phyloP scores from a whole-genome alignment of 30 jellyfish, hydroid and myxozoan genomes.

The Cassiopea xamachana region DNA sequence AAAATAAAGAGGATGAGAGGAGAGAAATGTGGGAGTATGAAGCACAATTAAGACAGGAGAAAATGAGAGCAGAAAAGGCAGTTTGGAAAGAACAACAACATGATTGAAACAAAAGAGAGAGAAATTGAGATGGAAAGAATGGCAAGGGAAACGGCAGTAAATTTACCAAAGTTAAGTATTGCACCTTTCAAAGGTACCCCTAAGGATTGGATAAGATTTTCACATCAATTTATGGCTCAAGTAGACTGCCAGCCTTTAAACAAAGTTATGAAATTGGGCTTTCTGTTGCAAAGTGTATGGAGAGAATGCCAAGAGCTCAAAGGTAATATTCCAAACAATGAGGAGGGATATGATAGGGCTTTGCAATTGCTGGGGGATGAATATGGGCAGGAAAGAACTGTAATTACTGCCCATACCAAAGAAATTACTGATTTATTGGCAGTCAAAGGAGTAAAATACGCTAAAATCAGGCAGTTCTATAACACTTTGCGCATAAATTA shows the following conservation, averaged over 20 bases:
- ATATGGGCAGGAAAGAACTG: slow-evolving; percentile 59
- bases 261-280: slow-evolving; percentile 37
- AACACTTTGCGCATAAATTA: slow-evolving; percentile 39
- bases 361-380: slow-evolving; percentile 50
- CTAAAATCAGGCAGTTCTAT: slow-evolving; percentile 49
- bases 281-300: slow-evolving; percentile 21
- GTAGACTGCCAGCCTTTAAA: slow-evolving; percentile 49
- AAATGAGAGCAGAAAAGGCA: slow-evolving; percentile 43
- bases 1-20: slow-evolving; percentile 62
- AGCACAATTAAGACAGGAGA: background rate
- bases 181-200: slow-evolving; percentile 73
- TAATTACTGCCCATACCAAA: slow-evolving; percentile 49
- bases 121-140: slow-evolving; percentile 56
- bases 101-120: slow-evolving; percentile 45
- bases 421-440: slow-evolving; percentile 35
- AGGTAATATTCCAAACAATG: slow-evolving; percentile 52
- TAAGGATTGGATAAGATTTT: slow-evolving; percentile 45
- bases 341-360: slow-evolving; percentile 62
- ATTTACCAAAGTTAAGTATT: slow-evolving; percentile 51
- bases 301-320: slow-evolving; percentile 48
- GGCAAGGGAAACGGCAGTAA: slow-evolving; percentile 21
- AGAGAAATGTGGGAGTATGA: slow-evolving; percentile 34
- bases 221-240: slow-evolving; percentile 47
- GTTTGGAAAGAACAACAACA: slow-evolving; percentile 51
- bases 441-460: slow-evolving; percentile 26